These are phyloP conservation scores for Dinoponera quadriceps DNA, from an alignment of 1,140 invertebrate species.

Conservation along the genomic window DNA sequence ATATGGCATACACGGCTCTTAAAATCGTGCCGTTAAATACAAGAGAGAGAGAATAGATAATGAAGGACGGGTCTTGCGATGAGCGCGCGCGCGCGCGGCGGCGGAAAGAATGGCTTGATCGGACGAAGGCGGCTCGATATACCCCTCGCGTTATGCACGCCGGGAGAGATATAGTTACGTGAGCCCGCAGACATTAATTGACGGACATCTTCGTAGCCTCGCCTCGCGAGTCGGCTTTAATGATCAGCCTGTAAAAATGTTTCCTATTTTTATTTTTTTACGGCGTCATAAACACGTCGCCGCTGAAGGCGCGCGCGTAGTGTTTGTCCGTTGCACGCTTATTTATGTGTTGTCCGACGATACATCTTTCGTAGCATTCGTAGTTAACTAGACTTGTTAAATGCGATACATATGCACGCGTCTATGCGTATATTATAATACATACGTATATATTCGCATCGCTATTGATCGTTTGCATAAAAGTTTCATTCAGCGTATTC, in stretches of 20 bases:
- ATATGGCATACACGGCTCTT: not conserved
- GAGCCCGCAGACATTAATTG: constrained; percentile 73
- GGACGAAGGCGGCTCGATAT: constrained; percentile 29
- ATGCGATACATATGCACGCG: no score
- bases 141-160: constrained; percentile 5
- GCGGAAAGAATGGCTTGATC: constrained; percentile 34
- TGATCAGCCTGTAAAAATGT: constrained; percentile 79
- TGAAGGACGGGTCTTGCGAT: constrained; percentile 11
- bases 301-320: constrained; percentile 50
- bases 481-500: no score
- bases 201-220: constrained; percentile 73
- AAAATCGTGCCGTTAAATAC: constrained; percentile 13
- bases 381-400: no score
- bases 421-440: not conserved
- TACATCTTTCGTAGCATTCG: not conserved
- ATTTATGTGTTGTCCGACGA: constrained; percentile 7
- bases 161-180: constrained; percentile 42
- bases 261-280: constrained; percentile 79
- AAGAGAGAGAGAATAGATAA: constrained; percentile 21
- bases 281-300: constrained; percentile 67
- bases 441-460: not conserved
- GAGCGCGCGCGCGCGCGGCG: no score
- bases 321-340: constrained; percentile 49
- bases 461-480: not conserved
- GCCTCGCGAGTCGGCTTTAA: constrained; percentile 74